A percentile compares a stretch with the other conserved stretches of the same genome.
These are phyloP conservation scores for Hypocryptadius cinnamomeus DNA, from an alignment of 2,113 vertebrate species.

Conservation along the genomic window DNA sequence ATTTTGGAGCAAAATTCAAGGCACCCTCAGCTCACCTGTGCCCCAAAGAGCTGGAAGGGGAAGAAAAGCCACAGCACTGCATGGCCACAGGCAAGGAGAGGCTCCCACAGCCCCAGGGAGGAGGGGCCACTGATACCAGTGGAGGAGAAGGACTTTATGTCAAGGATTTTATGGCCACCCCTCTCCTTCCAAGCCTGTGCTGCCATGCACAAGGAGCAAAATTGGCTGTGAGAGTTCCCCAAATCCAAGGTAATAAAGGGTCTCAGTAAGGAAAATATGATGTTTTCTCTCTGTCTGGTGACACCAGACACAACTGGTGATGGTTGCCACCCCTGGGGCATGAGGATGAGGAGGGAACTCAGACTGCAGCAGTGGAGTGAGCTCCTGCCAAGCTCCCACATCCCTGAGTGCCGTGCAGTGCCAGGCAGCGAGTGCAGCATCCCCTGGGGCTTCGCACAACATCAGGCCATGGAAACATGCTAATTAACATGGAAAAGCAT, in stretches of 20 bases:
- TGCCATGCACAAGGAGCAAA: fast-evolving
- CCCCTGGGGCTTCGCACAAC: background rate
- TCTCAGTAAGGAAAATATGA: background rate
- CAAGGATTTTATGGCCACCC: background rate
- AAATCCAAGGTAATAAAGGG: background rate
- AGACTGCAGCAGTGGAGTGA: background rate
- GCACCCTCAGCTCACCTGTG: fast-evolving
- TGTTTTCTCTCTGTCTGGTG: background rate
- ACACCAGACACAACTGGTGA: too few relatives aligned
- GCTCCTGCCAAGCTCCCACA: background rate
- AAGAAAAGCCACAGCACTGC: background rate
- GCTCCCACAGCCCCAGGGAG: background rate
- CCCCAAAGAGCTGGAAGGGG: background rate
- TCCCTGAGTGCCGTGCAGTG: fast-evolving
- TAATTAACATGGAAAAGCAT: background rate
- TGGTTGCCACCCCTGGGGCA: fast-evolving
- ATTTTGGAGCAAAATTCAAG: background rate
- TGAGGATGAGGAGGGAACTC: background rate
- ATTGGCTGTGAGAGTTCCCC: background rate
- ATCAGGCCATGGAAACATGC: background rate
- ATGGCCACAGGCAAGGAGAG: fast-evolving
- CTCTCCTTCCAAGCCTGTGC: background rate
- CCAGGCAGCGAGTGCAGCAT: background rate
- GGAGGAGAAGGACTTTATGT: background rate
- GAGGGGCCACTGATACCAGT: too few relatives aligned